Base-by-base conservation (phyloP, 2,888 invertebrate species). In the Drosophila subquinaria region DNA sequence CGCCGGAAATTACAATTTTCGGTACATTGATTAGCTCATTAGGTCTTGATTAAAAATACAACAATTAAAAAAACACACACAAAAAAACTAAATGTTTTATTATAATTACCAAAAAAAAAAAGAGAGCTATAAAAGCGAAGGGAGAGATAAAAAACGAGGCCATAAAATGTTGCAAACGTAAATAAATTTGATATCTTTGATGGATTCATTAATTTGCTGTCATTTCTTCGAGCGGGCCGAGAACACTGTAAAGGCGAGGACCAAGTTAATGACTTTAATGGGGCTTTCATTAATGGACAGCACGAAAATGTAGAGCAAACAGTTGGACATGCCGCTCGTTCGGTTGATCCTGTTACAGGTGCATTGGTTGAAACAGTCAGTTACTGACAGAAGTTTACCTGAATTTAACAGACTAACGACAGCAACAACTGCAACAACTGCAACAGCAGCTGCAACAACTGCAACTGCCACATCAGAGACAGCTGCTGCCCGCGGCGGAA, bases 21-120 rank as follows among this genome's bases (percentile, higher is more conserved):
- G 72, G 51, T 67, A 65, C 66, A 84, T 83, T 83, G 81, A 81
- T 84, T 84, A 84, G 84, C 81, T 81, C 81, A 79, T 81, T 86
- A 75, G 75, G 15, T 53, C 47, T 62, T 86, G 81, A 86, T 86
- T 88, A 81, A 85, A 86, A 85, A 71, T 81, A 48, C 52, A 79
- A 67, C 59, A 78, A 73, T 76, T 76, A 80, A 68, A 60, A 55
- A 45, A 35, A 10, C 23, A 13, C 30, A 48, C 1, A 42, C 30
- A 45, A 65, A 64, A 51, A 40, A 45, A 33, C 57, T 43, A 65
- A 85, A 80, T 52, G 52, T 68, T 82, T 83, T 78, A 85, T 68
- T 82, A 88, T 78, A 82, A 85, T 85, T 83, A 76, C 20, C 55
- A 56, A 50, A 55, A 64, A 50, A 55, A 64, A 47, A 4, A 23